Evolutionary conservation across 1,140 invertebrate genomes (phyloP), one percentile per base, ranked within the genome.

Genomic region (Choristoneura fumiferana): DNA sequence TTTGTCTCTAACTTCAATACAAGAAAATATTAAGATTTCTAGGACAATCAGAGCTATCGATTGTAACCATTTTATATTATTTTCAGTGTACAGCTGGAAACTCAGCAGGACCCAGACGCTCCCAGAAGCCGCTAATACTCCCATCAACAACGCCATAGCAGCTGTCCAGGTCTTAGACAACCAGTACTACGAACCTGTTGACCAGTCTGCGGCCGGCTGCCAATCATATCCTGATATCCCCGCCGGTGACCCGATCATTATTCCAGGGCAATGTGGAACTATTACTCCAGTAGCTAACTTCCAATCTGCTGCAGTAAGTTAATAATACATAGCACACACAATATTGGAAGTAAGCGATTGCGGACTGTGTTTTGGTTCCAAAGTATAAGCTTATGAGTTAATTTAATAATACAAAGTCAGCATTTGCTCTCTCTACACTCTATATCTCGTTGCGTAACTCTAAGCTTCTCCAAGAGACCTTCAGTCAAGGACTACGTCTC

Each of bases 191-290:
- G 34, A 49, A 22, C 13, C 15, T n/a, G 12, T 36, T 18, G 57
- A 58, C 17, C 57, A 58, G 15, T 18, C 29, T 38, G 34, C 1
- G 1, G 43, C 29, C 15, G 40, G 35, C 5, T 58, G 57, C 17
- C 49, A 49, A 14, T 45, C 5, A 4, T 52, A 37, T 15, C 57
- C 57, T 29, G 57, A 63, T 54, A 39, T 57, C 8, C 4, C 43
- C 8, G 43, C 43, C 22, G 43, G 43, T 0, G 5, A 49, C 1
- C 43, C 43, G 6, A 13, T 49, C n/a, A 29, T 49, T 12, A 10
- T 49, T 8, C 10, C 10, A 29, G 43, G 43, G n/a, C 0, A 13
- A 18, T 49, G 43, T 49, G 43, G 43, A 49, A 49, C 43, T 22
- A 17, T 29, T 29, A 49, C 43, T 6, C 43, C 43, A 5, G 43